Evolutionary conservation across 2,797 vertebrate genomes (phyloP), one percentile per base, ranked within the genome.

Genomic region (Pygocentrus nattereri): DNA sequence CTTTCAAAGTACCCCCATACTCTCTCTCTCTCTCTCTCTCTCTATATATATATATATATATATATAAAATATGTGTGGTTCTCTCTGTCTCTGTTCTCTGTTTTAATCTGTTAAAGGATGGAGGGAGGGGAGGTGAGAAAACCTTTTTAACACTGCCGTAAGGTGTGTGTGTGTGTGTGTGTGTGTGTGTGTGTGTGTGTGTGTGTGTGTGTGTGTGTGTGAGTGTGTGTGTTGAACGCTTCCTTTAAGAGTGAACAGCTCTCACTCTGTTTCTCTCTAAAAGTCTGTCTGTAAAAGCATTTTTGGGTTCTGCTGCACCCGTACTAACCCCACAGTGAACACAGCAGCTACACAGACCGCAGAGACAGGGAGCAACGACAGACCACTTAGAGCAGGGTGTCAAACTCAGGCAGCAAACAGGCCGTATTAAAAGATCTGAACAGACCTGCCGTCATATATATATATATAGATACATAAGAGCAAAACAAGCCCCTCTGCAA

Each of bases 71-170:
- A n/a, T n/a, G n/a, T n/a, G n/a, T n/a, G n/a, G n/a, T 34, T 59
- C 49, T 61, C 38, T 82, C 79, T 78, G 50, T n/a, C 56, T 85
- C 12, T 23, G n/a, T 61, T 78, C 74, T 78, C 79, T 62, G 16
- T 76, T 77, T 58, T 64, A 82, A 78, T 21, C 58, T 19, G 49
- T 65, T 82, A 56, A 76, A 59, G 23, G 23, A 25, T 47, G 25
- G 59, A 25, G 30, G 75, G 58, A 78, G n/a, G 47, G 0, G 52
- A 74, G 61, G 38, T 59, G 50, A 74, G 34, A 52, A 73, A 69
- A 58, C 70, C 30, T 79, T 78, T 81, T 58, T 83, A 83, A 81
- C 85, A 52, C 54, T 78, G 44, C 75, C 59, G 54, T 74, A 70
- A 83, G 69, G 67, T 56, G 34, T 70, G 44, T 78, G 52, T 44